Evolutionary conservation across 2,888 invertebrate genomes (phyloP).

Genomic region (Drosophila anceps): DNA sequence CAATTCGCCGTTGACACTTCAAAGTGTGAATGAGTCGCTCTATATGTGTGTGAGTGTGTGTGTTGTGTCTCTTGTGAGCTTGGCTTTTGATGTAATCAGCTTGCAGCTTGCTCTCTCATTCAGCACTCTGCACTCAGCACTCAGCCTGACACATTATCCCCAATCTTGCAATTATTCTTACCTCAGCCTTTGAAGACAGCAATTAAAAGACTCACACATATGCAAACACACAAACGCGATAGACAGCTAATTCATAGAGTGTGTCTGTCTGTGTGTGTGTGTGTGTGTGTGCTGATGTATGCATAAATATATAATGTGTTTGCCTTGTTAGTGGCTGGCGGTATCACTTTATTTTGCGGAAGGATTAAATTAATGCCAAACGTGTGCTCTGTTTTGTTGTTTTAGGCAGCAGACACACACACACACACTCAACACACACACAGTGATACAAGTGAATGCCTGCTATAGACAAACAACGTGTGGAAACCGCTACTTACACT

Average conservation of each 20-base stretch:
- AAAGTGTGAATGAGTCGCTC: conserved; percentile 61
- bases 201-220: conserved; percentile 69
- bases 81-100: conserved; percentile 66
- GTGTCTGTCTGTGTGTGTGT: conserved; percentile 27
- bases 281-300: conserved; percentile 53
- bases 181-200: conserved; percentile 77
- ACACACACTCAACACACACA: conserved; percentile 21
- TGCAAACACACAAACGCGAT: conserved; percentile 45
- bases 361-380: conserved; percentile 83
- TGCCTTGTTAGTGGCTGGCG: conserved; percentile 82
- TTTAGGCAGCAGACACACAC: conserved; percentile 58
- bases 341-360: conserved; percentile 84
- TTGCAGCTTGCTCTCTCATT: conserved; percentile 36
- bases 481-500: conserved; percentile 78
- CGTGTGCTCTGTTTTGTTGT: conserved; percentile 67
- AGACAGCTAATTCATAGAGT: conserved; percentile 53
- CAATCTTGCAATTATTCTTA: conserved; percentile 82
- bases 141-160: conserved; percentile 77
- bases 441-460: conserved; percentile 26
- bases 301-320: conserved; percentile 78
- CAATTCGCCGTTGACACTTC: conserved; percentile 82
- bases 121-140: conserved; percentile 39
- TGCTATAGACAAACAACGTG: conserved; percentile 69
- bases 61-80: conserved; percentile 29
- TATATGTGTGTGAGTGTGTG: conserved; percentile 25